Percentiles rank a stretch among this genome's conserved stretches.
These are phyloP conservation scores for Ptychobarbus kaznakovi DNA, from an alignment of 2,797 vertebrate species.

Conservation along the genomic window DNA sequence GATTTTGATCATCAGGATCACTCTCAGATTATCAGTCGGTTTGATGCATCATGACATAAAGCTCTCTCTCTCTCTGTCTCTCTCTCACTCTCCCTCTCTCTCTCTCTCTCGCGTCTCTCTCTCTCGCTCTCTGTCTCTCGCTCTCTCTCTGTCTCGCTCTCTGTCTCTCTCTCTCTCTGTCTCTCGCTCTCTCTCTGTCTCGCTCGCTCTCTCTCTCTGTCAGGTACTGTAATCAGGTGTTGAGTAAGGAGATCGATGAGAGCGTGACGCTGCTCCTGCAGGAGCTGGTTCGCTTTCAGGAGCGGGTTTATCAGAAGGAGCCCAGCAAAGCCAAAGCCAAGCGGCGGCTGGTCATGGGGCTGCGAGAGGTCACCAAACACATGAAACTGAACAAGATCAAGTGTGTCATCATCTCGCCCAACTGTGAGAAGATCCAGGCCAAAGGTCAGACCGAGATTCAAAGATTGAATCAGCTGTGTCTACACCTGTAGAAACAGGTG, in stretches of 20 bases:
- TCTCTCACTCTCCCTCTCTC: too few relatives aligned
- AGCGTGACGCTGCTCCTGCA: constrained; percentile 94
- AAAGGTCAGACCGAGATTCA: constrained; percentile 83
- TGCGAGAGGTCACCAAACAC: constrained; percentile 98
- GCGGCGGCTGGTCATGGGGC: constrained; percentile 95
- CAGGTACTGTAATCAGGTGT: constrained; percentile 98
- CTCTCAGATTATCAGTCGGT: not conserved
- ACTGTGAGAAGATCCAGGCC: constrained; percentile 99
- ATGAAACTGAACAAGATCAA: constrained; percentile 97
- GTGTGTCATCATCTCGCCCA: constrained; percentile 97
- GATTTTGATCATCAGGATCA: not conserved
- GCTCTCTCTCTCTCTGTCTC: not conserved
- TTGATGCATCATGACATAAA: not conserved
- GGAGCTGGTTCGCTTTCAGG: constrained; percentile 97
- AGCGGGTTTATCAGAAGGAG: constrained; percentile 94
- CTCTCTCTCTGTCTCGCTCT: too few relatives aligned
- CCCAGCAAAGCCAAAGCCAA: constrained; percentile 94
- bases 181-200: too few relatives aligned
- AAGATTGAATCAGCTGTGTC: not conserved
- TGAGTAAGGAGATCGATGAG: constrained; percentile 98
- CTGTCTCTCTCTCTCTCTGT: too few relatives aligned
- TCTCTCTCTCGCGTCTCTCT: too few relatives aligned
- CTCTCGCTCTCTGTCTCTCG: too few relatives aligned
- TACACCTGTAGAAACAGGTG: not conserved
- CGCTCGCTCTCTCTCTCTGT: too few relatives aligned